A percentile compares a stretch with the other conserved stretches of the same genome.
These are phyloP conservation scores for Dicerorhinus sumatrensis DNA, from an alignment of 2,113 vertebrate genomes.

Conservation along the genomic window DNA sequence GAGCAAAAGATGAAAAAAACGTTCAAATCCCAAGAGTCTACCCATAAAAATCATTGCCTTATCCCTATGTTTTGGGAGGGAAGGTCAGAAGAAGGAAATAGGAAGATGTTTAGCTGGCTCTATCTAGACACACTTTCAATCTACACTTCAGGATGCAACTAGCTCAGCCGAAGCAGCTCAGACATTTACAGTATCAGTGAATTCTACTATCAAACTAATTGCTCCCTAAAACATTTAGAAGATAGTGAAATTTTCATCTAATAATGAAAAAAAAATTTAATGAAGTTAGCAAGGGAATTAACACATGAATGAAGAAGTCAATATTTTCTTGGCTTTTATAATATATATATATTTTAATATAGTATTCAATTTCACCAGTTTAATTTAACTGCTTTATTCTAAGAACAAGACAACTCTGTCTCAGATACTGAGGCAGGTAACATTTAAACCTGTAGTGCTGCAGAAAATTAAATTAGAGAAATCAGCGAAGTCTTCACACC, in stretches of 20 bases:
- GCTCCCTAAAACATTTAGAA: conserved; percentile 30
- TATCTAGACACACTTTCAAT: not conserved
- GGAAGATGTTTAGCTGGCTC: not conserved
- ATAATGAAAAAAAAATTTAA: not conserved
- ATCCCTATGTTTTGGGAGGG: not conserved
- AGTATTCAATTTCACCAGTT: not conserved
- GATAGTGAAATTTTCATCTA: not conserved
- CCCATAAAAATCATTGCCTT: not conserved
- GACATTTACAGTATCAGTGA: not conserved
- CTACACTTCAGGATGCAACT: not conserved
- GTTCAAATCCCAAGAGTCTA: not conserved
- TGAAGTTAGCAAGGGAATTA: conserved; percentile 22
- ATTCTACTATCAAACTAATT: not conserved
- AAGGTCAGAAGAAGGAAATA: not conserved
- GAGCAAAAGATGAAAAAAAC: not conserved
- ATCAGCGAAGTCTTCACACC: conserved; percentile 42
- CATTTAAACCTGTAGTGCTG: conserved; percentile 35
- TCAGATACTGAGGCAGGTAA: conserved; percentile 6
- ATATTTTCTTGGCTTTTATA: not conserved
- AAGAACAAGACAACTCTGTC: not conserved
- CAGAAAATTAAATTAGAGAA: conserved; percentile 67
- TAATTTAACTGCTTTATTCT: conserved; percentile 21
- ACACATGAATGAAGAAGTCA: not conserved
- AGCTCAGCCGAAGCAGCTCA: not conserved
- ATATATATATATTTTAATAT: not conserved